Base-by-base conservation (phyloP, 2,113 vertebrate genomes). In the Entosphenus tridentatus region DNA sequence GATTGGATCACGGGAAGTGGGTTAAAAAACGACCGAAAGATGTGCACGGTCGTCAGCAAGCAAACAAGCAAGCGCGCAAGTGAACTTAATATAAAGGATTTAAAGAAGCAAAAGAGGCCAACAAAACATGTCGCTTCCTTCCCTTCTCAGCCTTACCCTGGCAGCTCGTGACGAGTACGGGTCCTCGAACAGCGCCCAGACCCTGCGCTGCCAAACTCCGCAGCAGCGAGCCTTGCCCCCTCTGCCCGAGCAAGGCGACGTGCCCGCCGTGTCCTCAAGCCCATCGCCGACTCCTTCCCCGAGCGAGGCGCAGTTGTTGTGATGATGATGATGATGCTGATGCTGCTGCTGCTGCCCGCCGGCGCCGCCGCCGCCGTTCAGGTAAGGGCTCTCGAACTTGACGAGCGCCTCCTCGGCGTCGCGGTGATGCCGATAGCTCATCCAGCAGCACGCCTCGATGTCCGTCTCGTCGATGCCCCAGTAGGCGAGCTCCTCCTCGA, bases 401-500 rank as follows among this genome's bases (percentile, higher is more conserved):
- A 95, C 88, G 57, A 97, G 80, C 17, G 91, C 93, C 77, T 95
- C 93, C 65, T 97, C 93, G 0, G 93, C 93, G 10, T 97, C 93
- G 1, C 93, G 82, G 76, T 97, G 93, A 77, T 97, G 93, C 2
- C 93, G 81, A 75, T 96, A 96, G 57, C 84, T 89, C 88, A 97
- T 96, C 93, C 93, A 97, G 82, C 93, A 97, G 73, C 93, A 97
- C 2, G 93, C 89, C 78, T 97, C 93, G 82, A 97, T 91, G 71
- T 97, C 91, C 1, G 90, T 97, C 82, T 97, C 93, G 3, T 96
- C 91, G 8, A 96, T 93, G 57, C 88, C 91, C 91, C 92, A 97
- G 75, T 87, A 96, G 57, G 89, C 87, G 59, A 97, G 83, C 80
- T 97, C 92, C 76, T 97, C 92, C 78, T 97, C 92, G 68, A 97